Base-by-base conservation (phyloP, 2,888 invertebrate species). In the Eupithecia centaureata region DNA sequence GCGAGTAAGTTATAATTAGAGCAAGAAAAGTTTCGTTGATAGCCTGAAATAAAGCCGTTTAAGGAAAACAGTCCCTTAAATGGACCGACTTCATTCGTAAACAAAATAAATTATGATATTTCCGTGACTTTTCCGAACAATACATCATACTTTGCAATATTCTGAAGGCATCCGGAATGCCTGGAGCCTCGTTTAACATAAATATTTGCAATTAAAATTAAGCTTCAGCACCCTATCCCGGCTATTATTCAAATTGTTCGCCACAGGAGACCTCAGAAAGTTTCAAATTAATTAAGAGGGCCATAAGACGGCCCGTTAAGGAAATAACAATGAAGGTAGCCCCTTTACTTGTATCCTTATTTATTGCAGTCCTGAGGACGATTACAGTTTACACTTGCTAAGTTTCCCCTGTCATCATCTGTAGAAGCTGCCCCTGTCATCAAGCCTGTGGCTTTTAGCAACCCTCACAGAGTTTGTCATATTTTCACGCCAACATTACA, bases 181-280 rank as follows among this genome's bases (percentile, higher is more conserved):
- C 83, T 79, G 76, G 79, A 80, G 83, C 82, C 83, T 83, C 89
- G 88, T 88, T 93, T 90, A 89, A 88, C 91, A 92, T 92, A 93
- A 93, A 93, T 92, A 93, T 93, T 93, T 93, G 91, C 92, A 92
- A 92, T 93, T 93, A 92, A 91, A 93, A 93, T 93, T 89, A 91
- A 87, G 86, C 87, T 81, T 80, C 82, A 86, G 82, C 89, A 85
- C 91, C 91, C 92, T 89, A 91, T 92, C 90, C 82, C 68, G 77
- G 91, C 89, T 89, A 92, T 93, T 93, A 93, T 93, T 93, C 92
- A 93, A 93, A 93, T 93, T 86, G 91, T 80, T 81, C 89, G 88
- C 92, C 91, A 89, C 91, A 85, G 91, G 92, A 91, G 92, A 91
- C 91, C 91, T 87, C 90, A 88, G 91, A 92, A 93, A 93, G 91